Evolutionary conservation across 2,797 vertebrate species (phyloP), one percentile per base, ranked within the genome.

Genomic region (Coregonus sp.): DNA sequence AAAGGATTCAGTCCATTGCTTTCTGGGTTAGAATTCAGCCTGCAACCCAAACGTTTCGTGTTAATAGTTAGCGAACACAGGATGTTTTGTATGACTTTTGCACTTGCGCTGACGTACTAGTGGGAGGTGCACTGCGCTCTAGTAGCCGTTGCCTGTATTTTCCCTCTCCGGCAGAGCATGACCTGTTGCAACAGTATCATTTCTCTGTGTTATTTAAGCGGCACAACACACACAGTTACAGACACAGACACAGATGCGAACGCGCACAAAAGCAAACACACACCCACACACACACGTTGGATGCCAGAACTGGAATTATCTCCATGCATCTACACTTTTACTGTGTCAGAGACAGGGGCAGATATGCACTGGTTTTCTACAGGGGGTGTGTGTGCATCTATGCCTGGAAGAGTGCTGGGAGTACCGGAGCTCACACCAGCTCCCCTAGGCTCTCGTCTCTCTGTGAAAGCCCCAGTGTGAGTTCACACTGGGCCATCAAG

Each of bases 31-130:
- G 47, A 15, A 50, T 65, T n/a, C 59, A 51, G 18, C 68, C 9
- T 63, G 37, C 56, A 29, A 14, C 40, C 5, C 18, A 6, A 40
- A 25, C 20, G 20, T 66, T 68, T 52, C 65, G 5, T 31, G 76
- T 40, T 29, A 37, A 68, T 66, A 18, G 37, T 74, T 74, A 66
- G 73, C 40, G 15, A 74, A 16, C 4, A 29, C 63, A 65, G 73
- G 37, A 74, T 33, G 73, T 72, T 9, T 29, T 72, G 47, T 14
- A 2, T 29, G 50, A 18, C 70, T 15, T 72, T 14, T 51, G 29
- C 37, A 25, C 25, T 31, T n/a, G 20, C 25, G 14, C 12, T 51
- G 47, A 29, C 4, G 1, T 20, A 59, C 4, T 51, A 16, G 25
- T 52, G 14, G 40, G 12, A 29, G n/a, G 16, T 25, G 11, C 47